Base-by-base conservation (phyloP, 2,797 vertebrate genomes). In the Antrozous pallidus region DNA sequence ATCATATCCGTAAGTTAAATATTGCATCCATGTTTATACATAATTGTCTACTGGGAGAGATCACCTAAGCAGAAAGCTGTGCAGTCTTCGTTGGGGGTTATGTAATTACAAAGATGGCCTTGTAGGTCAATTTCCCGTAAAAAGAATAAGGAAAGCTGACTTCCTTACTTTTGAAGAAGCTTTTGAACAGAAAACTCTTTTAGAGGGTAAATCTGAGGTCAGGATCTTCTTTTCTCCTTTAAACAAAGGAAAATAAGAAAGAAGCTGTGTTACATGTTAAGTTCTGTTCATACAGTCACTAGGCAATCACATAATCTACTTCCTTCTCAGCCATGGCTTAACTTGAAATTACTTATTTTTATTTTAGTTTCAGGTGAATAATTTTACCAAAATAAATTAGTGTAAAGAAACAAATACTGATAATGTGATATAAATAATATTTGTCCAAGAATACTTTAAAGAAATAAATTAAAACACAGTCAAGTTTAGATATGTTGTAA, bases 361-460 rank as follows among this genome's bases (percentile, higher is more conserved):
- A 89, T 75, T 93, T 93, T 75, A 87, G 65, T 63, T 93, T 47
- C 71, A 90, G n/a, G 28, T 87, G 38, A 83, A 65, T 36, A 77
- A 87, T 65, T 87, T 95, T 82, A 54, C n/a, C 70, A 77, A 81
- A 93, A 95, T 87, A 83, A 54, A 83, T 88, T 42, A 82, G 70
- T 51, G 12, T 61, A 67, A 88, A 93, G 70, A 82, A 93, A 87
- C 36, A 75, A 90, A 81, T 49, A 47, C 58, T 90, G 71, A 61
- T 69, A 87, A 78, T 78, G 63, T 56, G 80, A 33, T 54, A 87
- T 13, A 33, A 88, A 67, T 65, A 83, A 65, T 83, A 56, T 17
- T 58, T 93, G 33, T 79, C 73, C 65, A 88, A 22, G 13, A 73
- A 93, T 83, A 84, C 38, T 73, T 70, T 79, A 78, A 71, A 93